Evolutionary conservation across 2,113 vertebrate species (phyloP).

Genomic region (Bostrychus sinensis): DNA sequence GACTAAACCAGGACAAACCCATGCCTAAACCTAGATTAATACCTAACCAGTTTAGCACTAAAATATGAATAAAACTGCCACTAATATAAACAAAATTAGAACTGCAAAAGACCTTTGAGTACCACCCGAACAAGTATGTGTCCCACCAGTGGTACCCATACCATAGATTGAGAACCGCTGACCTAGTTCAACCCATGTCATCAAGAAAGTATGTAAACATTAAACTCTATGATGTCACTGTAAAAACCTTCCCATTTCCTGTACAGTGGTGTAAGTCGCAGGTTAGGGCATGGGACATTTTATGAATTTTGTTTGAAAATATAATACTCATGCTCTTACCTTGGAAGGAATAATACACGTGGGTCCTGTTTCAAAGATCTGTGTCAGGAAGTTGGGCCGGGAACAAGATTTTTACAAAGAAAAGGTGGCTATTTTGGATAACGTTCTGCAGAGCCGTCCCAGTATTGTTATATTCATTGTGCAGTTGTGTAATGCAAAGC

Average conservation of each 20-base stretch:
- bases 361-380: slow-evolving; percentile 44
- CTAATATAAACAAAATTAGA: too few species aligned
- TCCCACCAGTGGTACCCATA: not conserved
- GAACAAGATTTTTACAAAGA: slow-evolving; percentile 1
- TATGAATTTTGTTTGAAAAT: slow-evolving; percentile 26
- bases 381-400: slow-evolving; percentile 23
- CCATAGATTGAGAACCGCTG: not conserved
- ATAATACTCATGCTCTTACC: not conserved
- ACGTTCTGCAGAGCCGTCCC: slow-evolving; percentile 8
- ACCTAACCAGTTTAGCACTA: too few species aligned
- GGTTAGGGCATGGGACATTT: slow-evolving; percentile 41
- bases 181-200: slow-evolving; percentile 27
- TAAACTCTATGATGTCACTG: slow-evolving; percentile 47
- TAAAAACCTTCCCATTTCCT: slow-evolving; percentile 37
- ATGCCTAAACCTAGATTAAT: too few species aligned
- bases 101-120: too few species aligned
- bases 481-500: slow-evolving; percentile 18
- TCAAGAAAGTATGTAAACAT: slow-evolving; percentile 20
- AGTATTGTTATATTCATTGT: not conserved
- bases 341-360: slow-evolving; percentile 29
- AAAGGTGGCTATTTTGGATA: not conserved
- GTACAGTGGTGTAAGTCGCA: slow-evolving; percentile 22
- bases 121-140: too few species aligned
- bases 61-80: too few species aligned
- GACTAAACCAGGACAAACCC: too few species aligned